phyloP scores from a whole-genome alignment of 1,140 invertebrate genomes.

The Belonocnema kinseyi region DNA sequence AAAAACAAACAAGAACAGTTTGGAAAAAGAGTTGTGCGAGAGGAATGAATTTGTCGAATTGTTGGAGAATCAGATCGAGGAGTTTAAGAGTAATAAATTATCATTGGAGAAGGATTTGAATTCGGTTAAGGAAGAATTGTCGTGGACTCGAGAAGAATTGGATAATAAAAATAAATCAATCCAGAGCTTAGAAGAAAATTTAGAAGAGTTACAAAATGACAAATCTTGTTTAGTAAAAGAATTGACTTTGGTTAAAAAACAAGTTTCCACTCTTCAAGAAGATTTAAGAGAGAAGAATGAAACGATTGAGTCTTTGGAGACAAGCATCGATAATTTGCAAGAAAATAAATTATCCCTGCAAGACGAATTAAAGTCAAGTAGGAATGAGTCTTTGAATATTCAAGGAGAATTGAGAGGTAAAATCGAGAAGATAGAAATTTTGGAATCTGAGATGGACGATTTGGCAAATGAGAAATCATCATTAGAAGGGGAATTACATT shows the following conservation, averaged over 20 bases:
- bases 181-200: too few species aligned
- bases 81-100: conserved; percentile 28
- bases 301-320: background rate
- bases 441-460: background rate
- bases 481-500: conserved; percentile 1
- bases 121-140: background rate
- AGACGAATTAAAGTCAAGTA: conserved; percentile 26
- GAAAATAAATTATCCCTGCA: conserved; percentile 30
- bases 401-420: background rate
- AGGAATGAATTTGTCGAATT: background rate
- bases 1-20: too few species aligned
- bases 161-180: too few species aligned
- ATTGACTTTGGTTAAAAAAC: background rate
- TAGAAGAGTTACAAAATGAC: background rate
- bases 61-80: background rate
- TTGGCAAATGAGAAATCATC: background rate
- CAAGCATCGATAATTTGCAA: background rate
- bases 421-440: background rate
- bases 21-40: background rate
- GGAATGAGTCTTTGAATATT: background rate
- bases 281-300: background rate
- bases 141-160: background rate
- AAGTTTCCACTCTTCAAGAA: too few species aligned
- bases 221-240: conserved; percentile 2
- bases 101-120: conserved; percentile 33